Percentiles rank a stretch among this genome's conserved stretches.
Conservation (phyloP, 1,140 invertebrate species). For the Drosophila pectinifera region DNA sequence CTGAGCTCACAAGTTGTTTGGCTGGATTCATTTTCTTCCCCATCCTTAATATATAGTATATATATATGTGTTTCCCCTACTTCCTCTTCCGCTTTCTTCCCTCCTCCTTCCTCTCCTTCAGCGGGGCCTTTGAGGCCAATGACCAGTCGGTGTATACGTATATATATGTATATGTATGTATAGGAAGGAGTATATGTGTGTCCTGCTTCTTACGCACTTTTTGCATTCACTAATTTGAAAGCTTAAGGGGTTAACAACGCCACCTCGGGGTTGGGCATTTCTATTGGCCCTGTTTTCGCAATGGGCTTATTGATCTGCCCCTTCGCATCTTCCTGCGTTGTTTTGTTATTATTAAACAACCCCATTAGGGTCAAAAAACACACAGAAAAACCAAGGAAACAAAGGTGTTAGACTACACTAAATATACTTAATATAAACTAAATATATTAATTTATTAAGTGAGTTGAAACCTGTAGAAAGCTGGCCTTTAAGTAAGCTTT, state of each 20-base stretch:
- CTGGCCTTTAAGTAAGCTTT: too few relatives aligned
- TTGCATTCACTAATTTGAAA: constrained; percentile 77
- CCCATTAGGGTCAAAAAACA: constrained; percentile 62
- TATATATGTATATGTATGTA: neutral
- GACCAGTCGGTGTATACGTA: constrained; percentile 56
- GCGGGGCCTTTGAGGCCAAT: constrained; percentile 70
- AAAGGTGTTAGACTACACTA: neutral
- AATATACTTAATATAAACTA: fast-evolving
- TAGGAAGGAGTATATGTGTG: constrained; percentile 19
- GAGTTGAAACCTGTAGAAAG: too few relatives aligned
- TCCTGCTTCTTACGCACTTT: constrained; percentile 77
- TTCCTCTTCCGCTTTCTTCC: constrained; percentile 28
- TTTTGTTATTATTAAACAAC: constrained; percentile 77
- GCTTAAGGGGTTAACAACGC: constrained; percentile 45
- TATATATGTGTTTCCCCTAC: constrained; percentile 15
- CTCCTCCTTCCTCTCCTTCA: constrained; percentile 17
- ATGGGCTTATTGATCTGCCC: constrained; percentile 74
- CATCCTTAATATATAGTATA: neutral
- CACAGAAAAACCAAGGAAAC: neutral
- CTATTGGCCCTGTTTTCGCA: constrained; percentile 65
- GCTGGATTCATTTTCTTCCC: constrained; percentile 30
- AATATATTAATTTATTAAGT: too few relatives aligned
- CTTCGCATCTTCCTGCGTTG: constrained; percentile 55
- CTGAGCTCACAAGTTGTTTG: constrained; percentile 65
- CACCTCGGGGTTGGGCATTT: constrained; percentile 31